Evolutionary conservation across 2,888 invertebrate genomes (phyloP).

Genomic region (Ferdinandea cuprea): DNA sequence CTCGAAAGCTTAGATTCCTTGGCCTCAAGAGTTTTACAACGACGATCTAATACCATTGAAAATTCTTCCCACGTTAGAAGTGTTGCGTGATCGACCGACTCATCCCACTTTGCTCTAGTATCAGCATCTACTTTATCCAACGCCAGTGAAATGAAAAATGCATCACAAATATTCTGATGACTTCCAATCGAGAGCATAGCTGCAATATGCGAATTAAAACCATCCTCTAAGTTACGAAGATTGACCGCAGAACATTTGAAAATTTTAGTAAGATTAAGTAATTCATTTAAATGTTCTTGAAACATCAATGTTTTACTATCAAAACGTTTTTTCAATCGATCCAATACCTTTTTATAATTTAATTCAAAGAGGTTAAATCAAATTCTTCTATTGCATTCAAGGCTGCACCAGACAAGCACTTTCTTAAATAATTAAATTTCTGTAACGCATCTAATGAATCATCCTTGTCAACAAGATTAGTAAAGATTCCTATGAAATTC

Average conservation of each 20-base stretch:
- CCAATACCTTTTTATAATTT: constrained; percentile 59
- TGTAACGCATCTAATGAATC: constrained; percentile 43
- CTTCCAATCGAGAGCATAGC: constrained; percentile 55
- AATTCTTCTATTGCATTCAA: constrained; percentile 51
- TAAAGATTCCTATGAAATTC: constrained; percentile 67
- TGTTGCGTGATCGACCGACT: too few relatives aligned
- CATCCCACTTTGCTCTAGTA: too few relatives aligned
- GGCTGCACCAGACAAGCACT: constrained; percentile 19
- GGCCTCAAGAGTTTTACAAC: too few relatives aligned
- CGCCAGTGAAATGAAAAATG: constrained; percentile 63
- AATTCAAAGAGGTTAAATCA: constrained; percentile 64
- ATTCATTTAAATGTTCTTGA: constrained; percentile 57
- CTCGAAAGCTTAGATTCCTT: too few relatives aligned
- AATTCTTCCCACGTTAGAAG: too few relatives aligned
- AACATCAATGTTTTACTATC: constrained; percentile 74
- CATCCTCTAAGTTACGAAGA: constrained; percentile 56
- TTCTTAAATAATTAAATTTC: constrained; percentile 37
- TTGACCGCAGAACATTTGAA: too few relatives aligned
- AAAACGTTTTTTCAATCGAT: constrained; percentile 49
- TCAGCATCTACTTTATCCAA: too few relatives aligned
- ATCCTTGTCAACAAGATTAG: constrained; percentile 63
- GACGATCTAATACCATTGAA: too few relatives aligned
- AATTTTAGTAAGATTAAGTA: constrained; percentile 32
- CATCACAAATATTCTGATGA: constrained; percentile 58
- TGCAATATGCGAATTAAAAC: constrained; percentile 60